phyloP scores from a whole-genome alignment of 2,113 vertebrate genomes.

The Tragelaphus imberbis region DNA sequence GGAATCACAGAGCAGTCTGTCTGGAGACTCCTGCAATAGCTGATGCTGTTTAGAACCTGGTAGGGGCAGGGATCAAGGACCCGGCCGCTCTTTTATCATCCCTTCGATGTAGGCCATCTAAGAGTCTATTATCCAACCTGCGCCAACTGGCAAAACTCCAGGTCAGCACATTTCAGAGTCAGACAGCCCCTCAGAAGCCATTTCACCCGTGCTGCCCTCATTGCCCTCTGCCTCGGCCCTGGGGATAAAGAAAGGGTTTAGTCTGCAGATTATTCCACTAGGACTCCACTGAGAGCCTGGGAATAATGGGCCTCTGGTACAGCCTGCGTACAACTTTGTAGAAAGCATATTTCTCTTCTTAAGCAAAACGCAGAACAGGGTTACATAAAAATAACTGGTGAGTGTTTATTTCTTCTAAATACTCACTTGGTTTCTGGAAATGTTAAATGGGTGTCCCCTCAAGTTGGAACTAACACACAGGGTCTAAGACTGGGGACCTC shows the following conservation, averaged over 20 bases:
- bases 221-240: neutral
- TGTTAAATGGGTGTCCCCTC: neutral
- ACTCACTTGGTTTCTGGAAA: conserved; percentile 27
- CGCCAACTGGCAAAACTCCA: conserved; percentile 35
- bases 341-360: conserved; percentile 29
- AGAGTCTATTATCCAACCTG: conserved; percentile 31
- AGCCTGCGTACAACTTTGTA: conserved; percentile 28
- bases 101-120: conserved; percentile 18
- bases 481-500: neutral
- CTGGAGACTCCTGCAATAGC: conserved; percentile 15
- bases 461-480: neutral
- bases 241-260: conserved; percentile 34
- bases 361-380: neutral
- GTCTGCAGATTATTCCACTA: conserved; percentile 18
- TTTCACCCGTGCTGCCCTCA: neutral
- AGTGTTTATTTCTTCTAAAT: conserved; percentile 15
- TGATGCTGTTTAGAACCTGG: conserved; percentile 31
- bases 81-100: conserved; percentile 28
- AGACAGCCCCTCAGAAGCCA: conserved; percentile 16
- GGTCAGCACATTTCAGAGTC: conserved; percentile 22
- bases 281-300: neutral
- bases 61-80: conserved; percentile 20
- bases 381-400: neutral
- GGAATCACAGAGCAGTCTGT: conserved; percentile 45
- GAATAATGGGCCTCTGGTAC: neutral